Evolutionary conservation across 2,113 vertebrate genomes (phyloP).

Genomic region (Scomber scombrus): DNA sequence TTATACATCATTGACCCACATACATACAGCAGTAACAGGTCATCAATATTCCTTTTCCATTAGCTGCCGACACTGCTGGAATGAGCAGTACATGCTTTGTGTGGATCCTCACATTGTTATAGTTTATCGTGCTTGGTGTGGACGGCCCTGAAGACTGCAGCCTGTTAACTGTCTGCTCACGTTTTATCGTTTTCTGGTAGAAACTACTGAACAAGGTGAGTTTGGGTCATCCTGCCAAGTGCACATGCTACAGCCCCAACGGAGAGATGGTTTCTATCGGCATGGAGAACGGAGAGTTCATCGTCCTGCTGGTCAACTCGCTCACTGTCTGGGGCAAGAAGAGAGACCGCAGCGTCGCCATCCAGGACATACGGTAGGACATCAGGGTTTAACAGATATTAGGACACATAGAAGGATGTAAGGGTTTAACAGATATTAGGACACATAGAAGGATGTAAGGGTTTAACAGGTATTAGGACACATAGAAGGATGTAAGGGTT

Average conservation of each 20-base stretch:
- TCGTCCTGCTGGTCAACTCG: conserved; percentile 93
- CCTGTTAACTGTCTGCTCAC: neutral
- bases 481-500: too few relatives aligned
- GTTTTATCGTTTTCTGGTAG: conserved; percentile 70
- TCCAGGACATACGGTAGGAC: conserved; percentile 93
- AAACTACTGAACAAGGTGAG: conserved; percentile 97
- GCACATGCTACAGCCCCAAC: conserved; percentile 91
- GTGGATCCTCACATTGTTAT: too few relatives aligned
- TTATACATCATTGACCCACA: too few relatives aligned
- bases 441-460: too few relatives aligned
- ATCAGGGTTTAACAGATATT: too few relatives aligned
- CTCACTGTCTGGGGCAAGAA: conserved; percentile 98
- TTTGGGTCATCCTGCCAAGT: conserved; percentile 92
- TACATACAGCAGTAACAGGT: too few relatives aligned
- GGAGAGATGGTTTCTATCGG: conserved; percentile 97
- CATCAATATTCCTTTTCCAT: too few relatives aligned
- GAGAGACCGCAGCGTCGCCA: conserved; percentile 93
- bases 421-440: too few relatives aligned
- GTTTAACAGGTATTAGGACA: too few relatives aligned
- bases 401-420: neutral
- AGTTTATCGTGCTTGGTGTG: too few relatives aligned
- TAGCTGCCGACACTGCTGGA: too few relatives aligned
- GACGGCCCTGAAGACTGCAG: neutral
- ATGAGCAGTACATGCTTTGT: too few relatives aligned
- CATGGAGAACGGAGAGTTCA: conserved; percentile 97